phyloP scores from a whole-genome alignment of 2,113 vertebrate genomes.

The Carassius auratus region DNA sequence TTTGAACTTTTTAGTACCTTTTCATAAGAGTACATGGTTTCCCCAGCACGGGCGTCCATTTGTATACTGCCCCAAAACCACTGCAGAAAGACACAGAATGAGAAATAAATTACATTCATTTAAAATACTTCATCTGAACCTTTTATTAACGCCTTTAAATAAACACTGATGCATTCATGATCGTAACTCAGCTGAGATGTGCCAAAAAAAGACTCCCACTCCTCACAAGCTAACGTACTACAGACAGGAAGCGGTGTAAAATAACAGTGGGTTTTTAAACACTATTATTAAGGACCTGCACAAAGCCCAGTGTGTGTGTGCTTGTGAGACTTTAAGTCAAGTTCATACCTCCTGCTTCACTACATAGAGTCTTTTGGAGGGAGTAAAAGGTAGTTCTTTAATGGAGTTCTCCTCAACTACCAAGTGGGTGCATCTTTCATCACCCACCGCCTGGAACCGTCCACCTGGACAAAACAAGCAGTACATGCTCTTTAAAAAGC shows the following conservation, averaged over 20 bases:
- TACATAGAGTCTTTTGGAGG: conserved; percentile 86
- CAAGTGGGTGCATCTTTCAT: conserved; percentile 91
- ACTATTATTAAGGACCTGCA: background rate
- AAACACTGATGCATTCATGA: background rate
- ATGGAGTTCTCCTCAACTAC: conserved; percentile 93
- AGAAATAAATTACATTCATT: background rate
- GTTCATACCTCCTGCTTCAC: conserved; percentile 95
- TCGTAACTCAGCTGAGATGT: background rate
- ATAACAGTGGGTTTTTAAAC: conserved; percentile 2
- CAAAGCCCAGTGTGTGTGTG: background rate
- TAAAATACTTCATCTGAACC: background rate
- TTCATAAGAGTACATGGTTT: conserved; percentile 96
- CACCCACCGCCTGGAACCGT: conserved; percentile 80
- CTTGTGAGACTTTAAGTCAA: background rate
- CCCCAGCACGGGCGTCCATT: conserved; percentile 96
- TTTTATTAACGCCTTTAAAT: background rate
- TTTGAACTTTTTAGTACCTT: no score
- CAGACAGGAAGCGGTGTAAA: background rate
- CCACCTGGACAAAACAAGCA: conserved; percentile 78
- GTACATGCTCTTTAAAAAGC: conserved; percentile 2
- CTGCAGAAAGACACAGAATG: conserved; percentile 66
- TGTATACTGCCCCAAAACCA: conserved; percentile 99
- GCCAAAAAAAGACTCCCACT: background rate
- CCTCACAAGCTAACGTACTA: background rate
- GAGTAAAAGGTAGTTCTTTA: conserved; percentile 89